Evolutionary conservation across 2,888 invertebrate genomes (phyloP).

Genomic region (Caenorhabditis doughertyi): DNA sequence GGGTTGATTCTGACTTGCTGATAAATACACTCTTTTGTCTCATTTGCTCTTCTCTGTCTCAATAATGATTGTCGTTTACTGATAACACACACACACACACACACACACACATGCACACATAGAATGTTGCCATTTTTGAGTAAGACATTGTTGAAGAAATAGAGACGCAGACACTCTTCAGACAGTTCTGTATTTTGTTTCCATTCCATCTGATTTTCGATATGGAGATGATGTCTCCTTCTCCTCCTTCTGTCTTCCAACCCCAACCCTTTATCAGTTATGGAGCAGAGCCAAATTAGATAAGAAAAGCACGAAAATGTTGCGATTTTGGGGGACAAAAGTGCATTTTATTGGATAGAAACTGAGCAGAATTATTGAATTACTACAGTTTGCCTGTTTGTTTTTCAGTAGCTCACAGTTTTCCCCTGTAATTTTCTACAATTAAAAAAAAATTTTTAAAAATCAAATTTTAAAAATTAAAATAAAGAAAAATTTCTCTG

Average conservation of each 20-base stretch:
- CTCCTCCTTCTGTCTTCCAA: neutral
- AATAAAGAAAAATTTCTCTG: neutral
- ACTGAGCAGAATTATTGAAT: conserved; percentile 21
- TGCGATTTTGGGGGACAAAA: conserved; percentile 37
- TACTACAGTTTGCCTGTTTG: neutral
- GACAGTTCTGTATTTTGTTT: conserved; percentile 41
- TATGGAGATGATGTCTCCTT: neutral
- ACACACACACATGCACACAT: neutral
- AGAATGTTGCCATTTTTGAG: conserved; percentile 58
- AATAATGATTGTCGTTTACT: conserved; percentile 19
- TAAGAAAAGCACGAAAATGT: conserved; percentile 29
- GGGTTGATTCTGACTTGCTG: conserved; percentile 6
- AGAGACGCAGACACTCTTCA: conserved; percentile 20
- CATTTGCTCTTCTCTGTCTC: conserved; percentile 7
- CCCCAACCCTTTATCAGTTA: conserved; percentile 8
- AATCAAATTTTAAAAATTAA: too few relatives aligned
- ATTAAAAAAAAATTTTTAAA: too few relatives aligned
- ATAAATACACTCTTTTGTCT: conserved; percentile 41
- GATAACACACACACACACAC: conserved; percentile 21
- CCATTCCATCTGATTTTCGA: conserved; percentile 32
- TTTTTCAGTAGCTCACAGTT: conserved; percentile 2
- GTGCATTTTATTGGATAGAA: conserved; percentile 25
- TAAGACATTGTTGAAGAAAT: neutral
- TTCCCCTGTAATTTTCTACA: neutral
- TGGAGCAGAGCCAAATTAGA: neutral